These are phyloP conservation scores for Sebastes flavidus DNA, from an alignment of 2,797 vertebrate genomes.

Conservation along the genomic window DNA sequence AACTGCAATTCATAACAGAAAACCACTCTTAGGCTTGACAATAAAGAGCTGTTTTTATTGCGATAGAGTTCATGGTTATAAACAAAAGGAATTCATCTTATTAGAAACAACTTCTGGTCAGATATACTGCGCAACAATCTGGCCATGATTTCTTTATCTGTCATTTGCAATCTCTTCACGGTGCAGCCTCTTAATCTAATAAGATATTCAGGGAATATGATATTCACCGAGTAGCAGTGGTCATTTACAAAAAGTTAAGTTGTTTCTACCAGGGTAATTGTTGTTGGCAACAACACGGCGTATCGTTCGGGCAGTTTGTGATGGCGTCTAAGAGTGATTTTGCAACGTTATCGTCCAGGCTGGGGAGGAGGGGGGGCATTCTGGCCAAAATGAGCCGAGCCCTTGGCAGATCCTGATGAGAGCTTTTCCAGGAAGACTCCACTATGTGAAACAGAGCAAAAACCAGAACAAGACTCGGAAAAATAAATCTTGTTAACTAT, in stretches of 20 bases:
- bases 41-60: slow-evolving; percentile 59
- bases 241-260: slow-evolving; percentile 78
- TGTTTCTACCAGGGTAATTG: slow-evolving; percentile 72
- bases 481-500: slow-evolving; percentile 42
- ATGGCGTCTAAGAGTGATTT: slow-evolving; percentile 55
- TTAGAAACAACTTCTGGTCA: slow-evolving; percentile 57
- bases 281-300: slow-evolving; percentile 66
- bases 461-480: slow-evolving; percentile 37
- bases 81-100: slow-evolving; percentile 66
- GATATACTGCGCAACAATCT: slow-evolving; percentile 44
- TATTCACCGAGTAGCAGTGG: slow-evolving; percentile 69
- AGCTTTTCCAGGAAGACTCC: slow-evolving; percentile 58
- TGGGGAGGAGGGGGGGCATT: slow-evolving; percentile 4
- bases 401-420: slow-evolving; percentile 34
- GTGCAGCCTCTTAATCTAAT: slow-evolving; percentile 69
- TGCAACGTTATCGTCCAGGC: slow-evolving; percentile 47
- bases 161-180: slow-evolving; percentile 61
- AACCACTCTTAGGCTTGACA: slow-evolving; percentile 45
- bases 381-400: slow-evolving; percentile 30
- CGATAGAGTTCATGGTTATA: slow-evolving; percentile 51
- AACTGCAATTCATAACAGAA: slow-evolving; percentile 66
- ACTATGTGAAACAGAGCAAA: slow-evolving; percentile 29
- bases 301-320: slow-evolving; percentile 56
- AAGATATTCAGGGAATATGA: slow-evolving; percentile 72
- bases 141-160: slow-evolving; percentile 65